A percentile compares a stretch with the other conserved stretches of the same genome.
These are phyloP conservation scores for Vanessa atalanta DNA, from an alignment of 1,140 invertebrate genomes.

Conservation along the genomic window DNA sequence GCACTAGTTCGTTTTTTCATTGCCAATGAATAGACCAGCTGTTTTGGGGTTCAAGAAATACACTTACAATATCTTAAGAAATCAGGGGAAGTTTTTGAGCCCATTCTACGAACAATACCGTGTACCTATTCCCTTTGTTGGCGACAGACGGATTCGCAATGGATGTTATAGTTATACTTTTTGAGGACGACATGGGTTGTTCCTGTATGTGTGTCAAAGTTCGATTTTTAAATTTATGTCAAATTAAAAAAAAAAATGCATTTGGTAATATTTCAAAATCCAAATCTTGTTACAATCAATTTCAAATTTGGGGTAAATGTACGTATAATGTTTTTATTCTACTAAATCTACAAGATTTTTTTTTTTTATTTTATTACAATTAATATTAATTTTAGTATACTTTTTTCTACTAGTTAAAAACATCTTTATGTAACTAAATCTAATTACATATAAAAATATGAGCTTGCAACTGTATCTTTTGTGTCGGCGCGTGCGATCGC, in stretches of 20 bases:
- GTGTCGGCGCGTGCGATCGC: conserved; percentile 17
- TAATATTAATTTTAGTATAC: too few relatives aligned
- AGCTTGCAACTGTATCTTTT: not conserved
- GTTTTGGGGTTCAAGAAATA: conserved; percentile 61
- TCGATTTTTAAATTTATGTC: conserved; percentile 36
- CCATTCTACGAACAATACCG: conserved; percentile 35
- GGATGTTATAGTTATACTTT: conserved; percentile 44
- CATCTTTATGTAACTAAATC: too few relatives aligned
- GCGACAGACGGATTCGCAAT: conserved; percentile 57
- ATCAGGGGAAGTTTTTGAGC: conserved; percentile 55
- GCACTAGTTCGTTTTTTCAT: conserved; percentile 31
- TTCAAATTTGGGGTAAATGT: too few relatives aligned
- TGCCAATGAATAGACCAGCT: conserved; percentile 69
- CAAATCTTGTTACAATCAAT: too few relatives aligned
- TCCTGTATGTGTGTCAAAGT: conserved; percentile 62
- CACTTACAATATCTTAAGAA: conserved; percentile 55
- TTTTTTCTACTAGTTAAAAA: too few relatives aligned
- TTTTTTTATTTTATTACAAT: too few relatives aligned
- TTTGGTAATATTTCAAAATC: too few relatives aligned
- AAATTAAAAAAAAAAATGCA: too few relatives aligned
- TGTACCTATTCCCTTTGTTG: conserved; percentile 54
- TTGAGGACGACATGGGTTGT: conserved; percentile 52
- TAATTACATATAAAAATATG: not conserved
- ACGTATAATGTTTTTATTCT: too few relatives aligned
- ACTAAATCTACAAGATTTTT: too few relatives aligned